Conservation (phyloP, 2,113 vertebrate species). For the Myodes glareolus region DNA sequence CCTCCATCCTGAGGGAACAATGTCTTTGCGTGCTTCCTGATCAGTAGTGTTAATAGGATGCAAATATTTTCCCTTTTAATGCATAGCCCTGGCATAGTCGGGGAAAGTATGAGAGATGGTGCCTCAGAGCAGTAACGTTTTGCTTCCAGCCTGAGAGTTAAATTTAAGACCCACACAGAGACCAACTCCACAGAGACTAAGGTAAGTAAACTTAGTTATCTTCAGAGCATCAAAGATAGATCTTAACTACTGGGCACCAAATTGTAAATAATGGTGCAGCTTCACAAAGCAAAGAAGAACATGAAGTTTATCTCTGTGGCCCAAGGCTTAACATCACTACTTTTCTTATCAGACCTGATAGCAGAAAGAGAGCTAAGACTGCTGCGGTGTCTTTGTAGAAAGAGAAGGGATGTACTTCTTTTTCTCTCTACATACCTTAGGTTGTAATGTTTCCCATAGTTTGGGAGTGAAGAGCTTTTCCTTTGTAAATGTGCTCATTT, state of each 20-base stretch:
- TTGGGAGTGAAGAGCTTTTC: conserved; percentile 18
- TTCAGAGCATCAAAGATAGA: not conserved
- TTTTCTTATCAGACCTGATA: conserved; percentile 16
- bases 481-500: not conserved
- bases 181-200: not conserved
- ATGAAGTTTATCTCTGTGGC: not conserved
- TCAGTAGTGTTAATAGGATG: conserved; percentile 69
- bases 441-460: not conserved
- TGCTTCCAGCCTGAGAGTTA: conserved; percentile 48
- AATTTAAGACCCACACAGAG: not conserved
- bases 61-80: conserved; percentile 78
- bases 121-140: conserved; percentile 25
- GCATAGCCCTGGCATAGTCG: not conserved
- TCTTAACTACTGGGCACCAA: conserved; percentile 2
- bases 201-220: conserved; percentile 68
- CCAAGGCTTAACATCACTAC: not conserved
- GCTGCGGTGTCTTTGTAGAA: not conserved
- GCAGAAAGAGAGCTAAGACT: not conserved
- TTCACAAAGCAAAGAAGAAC: conserved; percentile 57
- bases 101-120: not conserved
- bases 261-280: not conserved
- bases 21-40: conserved; percentile 60
- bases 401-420: not conserved
- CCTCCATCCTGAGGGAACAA: not conserved
- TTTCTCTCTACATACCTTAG: not conserved